Evolutionary conservation across 2,113 vertebrate species (phyloP).

Genomic region (Cariama cristata): DNA sequence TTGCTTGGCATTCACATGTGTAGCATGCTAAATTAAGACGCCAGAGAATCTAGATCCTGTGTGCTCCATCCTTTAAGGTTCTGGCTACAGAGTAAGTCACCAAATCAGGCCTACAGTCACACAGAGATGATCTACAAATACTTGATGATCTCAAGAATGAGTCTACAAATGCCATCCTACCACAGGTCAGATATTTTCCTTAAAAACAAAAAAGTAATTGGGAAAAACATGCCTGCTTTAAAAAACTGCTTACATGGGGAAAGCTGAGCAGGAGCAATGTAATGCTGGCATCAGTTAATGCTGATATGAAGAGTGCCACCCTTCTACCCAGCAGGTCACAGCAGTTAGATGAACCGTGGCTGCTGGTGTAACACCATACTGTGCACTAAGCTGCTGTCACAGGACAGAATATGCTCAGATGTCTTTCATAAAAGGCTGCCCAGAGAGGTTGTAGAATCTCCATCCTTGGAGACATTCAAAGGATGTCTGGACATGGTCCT

Average conservation of each 20-base stretch:
- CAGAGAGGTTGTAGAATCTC: not conserved
- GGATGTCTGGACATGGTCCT: not conserved
- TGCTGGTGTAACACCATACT: not conserved
- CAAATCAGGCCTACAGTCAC: not conserved
- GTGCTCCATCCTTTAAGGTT: not conserved
- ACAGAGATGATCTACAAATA: not conserved
- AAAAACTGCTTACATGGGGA: not conserved
- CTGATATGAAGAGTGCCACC: not conserved
- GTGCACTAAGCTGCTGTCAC: not conserved
- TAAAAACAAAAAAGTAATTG: not conserved
- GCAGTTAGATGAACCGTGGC: not conserved
- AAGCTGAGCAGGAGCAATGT: not conserved
- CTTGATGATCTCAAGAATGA: not conserved
- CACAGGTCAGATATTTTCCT: not conserved
- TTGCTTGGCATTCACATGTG: not conserved
- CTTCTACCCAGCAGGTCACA: not conserved
- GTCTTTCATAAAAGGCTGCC: not conserved
- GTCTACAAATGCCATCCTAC: not conserved
- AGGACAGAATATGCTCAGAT: not conserved
- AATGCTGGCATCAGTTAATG: not conserved
- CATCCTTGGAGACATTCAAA: not conserved
- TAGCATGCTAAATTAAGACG: not conserved
- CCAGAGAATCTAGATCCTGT: not conserved
- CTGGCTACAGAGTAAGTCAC: not conserved
- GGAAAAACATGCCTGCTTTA: not conserved